A percentile compares a stretch with the other conserved stretches of the same genome.
Evolutionary conservation across 2,888 invertebrate genomes (phyloP).

Genomic region (Diadegma fenestrale): DNA sequence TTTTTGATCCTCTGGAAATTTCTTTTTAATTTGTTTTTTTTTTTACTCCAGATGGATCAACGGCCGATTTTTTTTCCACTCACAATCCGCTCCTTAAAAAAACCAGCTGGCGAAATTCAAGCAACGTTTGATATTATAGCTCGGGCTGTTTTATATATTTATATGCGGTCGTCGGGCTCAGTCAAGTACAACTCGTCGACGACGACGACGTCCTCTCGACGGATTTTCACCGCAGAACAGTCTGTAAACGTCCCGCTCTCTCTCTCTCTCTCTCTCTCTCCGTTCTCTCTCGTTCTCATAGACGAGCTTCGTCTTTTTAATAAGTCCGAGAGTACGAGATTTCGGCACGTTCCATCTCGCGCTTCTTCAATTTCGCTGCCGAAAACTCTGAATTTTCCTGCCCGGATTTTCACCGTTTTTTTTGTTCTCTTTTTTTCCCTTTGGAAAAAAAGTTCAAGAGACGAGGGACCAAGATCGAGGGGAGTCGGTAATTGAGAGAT

Average conservation of each 20-base stretch:
- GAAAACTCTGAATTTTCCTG: slow-evolving; percentile 40
- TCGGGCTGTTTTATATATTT: slow-evolving; percentile 15
- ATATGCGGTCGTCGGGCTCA: slow-evolving; percentile 3
- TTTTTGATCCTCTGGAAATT: background rate
- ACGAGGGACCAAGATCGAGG: too few relatives aligned
- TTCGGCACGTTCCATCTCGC: slow-evolving; percentile 64
- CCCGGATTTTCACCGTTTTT: background rate
- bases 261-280: slow-evolving; percentile 28
- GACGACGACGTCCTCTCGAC: slow-evolving; percentile 61
- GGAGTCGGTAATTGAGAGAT: too few relatives aligned
- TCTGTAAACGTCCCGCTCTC: slow-evolving; percentile 61
- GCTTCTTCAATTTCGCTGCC: slow-evolving; percentile 60
- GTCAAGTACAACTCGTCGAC: slow-evolving; percentile 51
- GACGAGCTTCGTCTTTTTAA: slow-evolving; percentile 60
- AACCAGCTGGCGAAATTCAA: slow-evolving; percentile 38
- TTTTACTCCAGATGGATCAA: slow-evolving; percentile 27
- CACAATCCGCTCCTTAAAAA: slow-evolving; percentile 14
- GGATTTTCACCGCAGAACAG: slow-evolving; percentile 60
- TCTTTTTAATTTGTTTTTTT: background rate
- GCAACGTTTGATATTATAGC: slow-evolving; percentile 40
- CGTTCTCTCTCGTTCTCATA: slow-evolving; percentile 12
- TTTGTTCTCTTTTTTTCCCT: slow-evolving; percentile 10
- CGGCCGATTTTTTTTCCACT: background rate
- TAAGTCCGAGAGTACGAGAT: slow-evolving; percentile 67
- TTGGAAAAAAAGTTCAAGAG: background rate